Base-by-base conservation (phyloP, 2,113 vertebrate species). In the Panurus biarmicus region DNA sequence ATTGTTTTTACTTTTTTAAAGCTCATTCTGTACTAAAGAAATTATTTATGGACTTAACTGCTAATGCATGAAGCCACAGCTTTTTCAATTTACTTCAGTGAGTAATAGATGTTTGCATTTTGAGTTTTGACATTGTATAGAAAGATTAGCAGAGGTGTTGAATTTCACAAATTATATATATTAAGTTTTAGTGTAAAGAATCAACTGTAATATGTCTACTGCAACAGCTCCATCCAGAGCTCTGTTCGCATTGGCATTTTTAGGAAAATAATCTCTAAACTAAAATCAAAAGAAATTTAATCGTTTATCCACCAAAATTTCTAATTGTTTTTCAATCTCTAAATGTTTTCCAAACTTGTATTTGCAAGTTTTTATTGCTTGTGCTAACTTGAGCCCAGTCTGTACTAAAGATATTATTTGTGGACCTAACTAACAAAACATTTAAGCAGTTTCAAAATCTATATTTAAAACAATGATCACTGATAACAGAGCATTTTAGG, bases 121-220 rank as follows among this genome's bases (percentile, higher is more conserved):
- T 85, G 85, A 81, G 69, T 64, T 94, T 95, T 93, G 96, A 97
- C 93, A 96, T 95, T 97, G 73, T 95, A 96, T 85, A 77, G 96
- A 97, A 97, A 98, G 97, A 98, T 98, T 98, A 98, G 89, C 60
- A 61, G 85, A 80, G 84, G 92, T 97, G 91, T 96, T 98, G 97
- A 97, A 97, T 98, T 97, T 98, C 97, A 98, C 92, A 98, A 97
- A 98, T 98, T 87, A 96, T 94, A 94, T 96, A 95, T 96, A 98
- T 98, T 97, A 98, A 94, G 70, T 90, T 97, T 98, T 97, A 95
- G 93, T 96, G 96, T 97, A 96, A 97, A 98, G 90, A 94, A 96
- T 95, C 70, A 85, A 87, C 94, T 88, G 65, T 85, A 79, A 87
- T 95, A 91, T 87, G 61, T 66, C 35, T 80, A 25, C 58, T 64